Conservation (phyloP, 2,888 invertebrate species). For the Pseudococcus jackbeardsleyi region DNA sequence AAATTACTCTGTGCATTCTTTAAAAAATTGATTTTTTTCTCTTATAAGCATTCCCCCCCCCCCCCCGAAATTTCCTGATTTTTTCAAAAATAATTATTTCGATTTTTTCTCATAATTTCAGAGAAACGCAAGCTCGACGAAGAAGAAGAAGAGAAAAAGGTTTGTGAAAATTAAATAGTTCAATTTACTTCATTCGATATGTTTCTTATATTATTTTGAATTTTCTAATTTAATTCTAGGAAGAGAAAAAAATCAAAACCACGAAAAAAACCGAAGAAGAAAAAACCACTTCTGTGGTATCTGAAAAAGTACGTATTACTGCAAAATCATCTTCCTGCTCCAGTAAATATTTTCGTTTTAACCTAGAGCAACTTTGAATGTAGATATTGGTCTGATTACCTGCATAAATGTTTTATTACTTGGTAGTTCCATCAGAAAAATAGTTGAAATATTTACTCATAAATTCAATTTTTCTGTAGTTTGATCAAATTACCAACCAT, state of each 20-base stretch:
- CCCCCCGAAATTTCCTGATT: too few species aligned
- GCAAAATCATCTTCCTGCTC: background rate
- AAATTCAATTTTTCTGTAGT: background rate
- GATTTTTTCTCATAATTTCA: slow-evolving; percentile 29
- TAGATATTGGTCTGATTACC: background rate
- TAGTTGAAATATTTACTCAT: background rate
- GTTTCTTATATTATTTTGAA: background rate
- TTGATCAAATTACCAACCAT: background rate
- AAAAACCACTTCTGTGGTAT: slow-evolving; percentile 39
- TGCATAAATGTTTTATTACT: background rate
- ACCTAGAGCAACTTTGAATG: background rate
- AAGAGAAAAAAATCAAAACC: slow-evolving; percentile 55
- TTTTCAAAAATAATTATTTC: too few species aligned
- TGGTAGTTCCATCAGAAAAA: background rate
- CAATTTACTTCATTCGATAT: background rate
- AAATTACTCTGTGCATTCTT: too few species aligned
- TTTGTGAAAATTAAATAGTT: slow-evolving; percentile 65
- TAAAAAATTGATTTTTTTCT: too few species aligned
- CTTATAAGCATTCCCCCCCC: too few species aligned
- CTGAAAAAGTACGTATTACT: slow-evolving; percentile 32
- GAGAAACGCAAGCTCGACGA: slow-evolving; percentile 70
- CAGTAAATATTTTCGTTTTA: background rate
- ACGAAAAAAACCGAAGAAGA: slow-evolving; percentile 47
- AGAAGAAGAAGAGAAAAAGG: slow-evolving; percentile 68
- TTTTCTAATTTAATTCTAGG: background rate